Base-by-base conservation (phyloP, 2,888 invertebrate species). In the Ornithoptera alexandrae region DNA sequence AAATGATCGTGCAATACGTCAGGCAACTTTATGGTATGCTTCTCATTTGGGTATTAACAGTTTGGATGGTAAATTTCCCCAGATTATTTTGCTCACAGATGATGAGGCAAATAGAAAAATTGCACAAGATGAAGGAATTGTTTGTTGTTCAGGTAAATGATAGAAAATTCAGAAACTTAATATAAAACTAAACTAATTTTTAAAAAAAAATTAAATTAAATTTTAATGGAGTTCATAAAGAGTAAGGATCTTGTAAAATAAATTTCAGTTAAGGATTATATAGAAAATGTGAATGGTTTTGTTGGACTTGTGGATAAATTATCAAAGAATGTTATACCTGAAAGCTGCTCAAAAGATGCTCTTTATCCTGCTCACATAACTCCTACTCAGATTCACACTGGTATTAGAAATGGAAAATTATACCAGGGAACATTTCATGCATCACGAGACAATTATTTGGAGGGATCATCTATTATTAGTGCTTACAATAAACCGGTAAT, bases 361-460 rank as follows among this genome's bases (percentile, higher is more conserved):
- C 81, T 97, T 66, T 98, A 95, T 82, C 97, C 98, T 0, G 96
- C 97, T 24, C 98, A 99, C 87, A 91, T 97, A 71, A 94, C 97
- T 0, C 94, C 96, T 1, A 89, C 93, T 0, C 95, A 96, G 82
- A 93, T 99, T 22, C 96, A 97, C 72, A 93, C 94, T 0, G 98
- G 98, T 0, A 94, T 99, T 60, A 96, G 96, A 79, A 93, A 93
- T 72, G 97, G 97, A 1, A 94, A 93, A 74, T 89, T 97, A 7
- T 83, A 95, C 58, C 98, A 97, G 82, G 98, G 98, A 0, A 94
- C 95, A 0, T 97, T 97, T 81, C 93, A 95, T 80, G 97, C 98
- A 0, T 98, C 98, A 0, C 93, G 97, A 66, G 98, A 98, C 80
- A 99, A 99, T 87, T 99, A 97, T 83, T 92, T 98, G 18, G 99